phyloP scores from a whole-genome alignment of 2,888 invertebrate genomes.

The Blastobasis adustella region DNA sequence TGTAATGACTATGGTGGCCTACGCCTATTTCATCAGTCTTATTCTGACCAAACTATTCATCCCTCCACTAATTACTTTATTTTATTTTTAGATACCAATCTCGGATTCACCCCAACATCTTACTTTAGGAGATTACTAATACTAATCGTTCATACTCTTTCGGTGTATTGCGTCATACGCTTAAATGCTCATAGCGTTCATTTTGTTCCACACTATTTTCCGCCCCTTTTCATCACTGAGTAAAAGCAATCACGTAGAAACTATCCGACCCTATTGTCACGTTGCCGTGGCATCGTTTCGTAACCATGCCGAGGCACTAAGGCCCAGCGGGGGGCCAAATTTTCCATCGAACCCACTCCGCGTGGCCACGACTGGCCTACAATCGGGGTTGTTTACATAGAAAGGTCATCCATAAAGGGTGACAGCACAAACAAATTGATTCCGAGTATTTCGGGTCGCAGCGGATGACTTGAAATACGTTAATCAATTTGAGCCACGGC shows the following conservation, averaged over 20 bases:
- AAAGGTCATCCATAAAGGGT: conserved; percentile 36
- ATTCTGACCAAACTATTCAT: no score
- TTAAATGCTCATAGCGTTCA: no score
- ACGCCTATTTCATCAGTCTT: no score
- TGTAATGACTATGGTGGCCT: no score
- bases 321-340: conserved; percentile 19
- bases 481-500: conserved; percentile 19
- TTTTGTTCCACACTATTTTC: no score
- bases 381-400: conserved; percentile 29
- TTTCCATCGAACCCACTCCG: conserved; percentile 29
- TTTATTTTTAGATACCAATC: background rate
- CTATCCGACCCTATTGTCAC: conserved; percentile 13
- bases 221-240: background rate
- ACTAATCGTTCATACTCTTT: no score
- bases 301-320: background rate
- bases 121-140: no score
- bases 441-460: conserved; percentile 15
- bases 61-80: no score
- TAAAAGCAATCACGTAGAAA: conserved; percentile 12
- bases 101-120: background rate
- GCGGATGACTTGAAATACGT: conserved; percentile 14
- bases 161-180: no score
- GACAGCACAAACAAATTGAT: conserved; percentile 36
- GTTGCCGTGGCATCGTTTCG: conserved; percentile 27
- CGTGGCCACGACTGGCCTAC: conserved; percentile 28